These are phyloP conservation scores for Prorops nasuta DNA, from an alignment of 1,140 invertebrate genomes.

Conservation along the genomic window DNA sequence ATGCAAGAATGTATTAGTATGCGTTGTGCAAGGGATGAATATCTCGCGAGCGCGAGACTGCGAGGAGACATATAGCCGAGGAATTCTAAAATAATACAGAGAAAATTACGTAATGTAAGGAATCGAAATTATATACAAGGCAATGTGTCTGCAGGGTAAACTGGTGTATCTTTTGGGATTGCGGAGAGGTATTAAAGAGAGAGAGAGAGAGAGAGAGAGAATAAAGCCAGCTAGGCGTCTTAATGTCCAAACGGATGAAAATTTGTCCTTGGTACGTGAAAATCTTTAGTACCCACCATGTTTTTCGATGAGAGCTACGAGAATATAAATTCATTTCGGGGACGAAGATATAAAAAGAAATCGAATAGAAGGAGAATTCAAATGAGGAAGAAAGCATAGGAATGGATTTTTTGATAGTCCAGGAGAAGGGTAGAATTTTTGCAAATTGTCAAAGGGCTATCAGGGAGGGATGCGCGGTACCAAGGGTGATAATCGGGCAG, in stretches of 20 bases:
- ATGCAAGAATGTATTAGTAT: slow-evolving; percentile 44
- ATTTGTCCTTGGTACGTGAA: slow-evolving; percentile 25
- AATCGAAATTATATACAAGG: slow-evolving; percentile 41
- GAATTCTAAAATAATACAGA: slow-evolving; percentile 51
- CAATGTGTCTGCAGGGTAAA: slow-evolving; percentile 34
- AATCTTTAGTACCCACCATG: too few relatives aligned
- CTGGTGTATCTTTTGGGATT: too few relatives aligned
- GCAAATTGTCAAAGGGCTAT: too few relatives aligned
- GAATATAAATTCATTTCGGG: too few relatives aligned
- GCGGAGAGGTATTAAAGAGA: slow-evolving; percentile 1
- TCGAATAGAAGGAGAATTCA: too few relatives aligned
- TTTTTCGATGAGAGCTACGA: too few relatives aligned
- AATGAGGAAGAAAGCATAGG: too few relatives aligned
- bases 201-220: slow-evolving; percentile 8
- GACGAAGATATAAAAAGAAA: too few relatives aligned
- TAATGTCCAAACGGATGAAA: slow-evolving; percentile 45
- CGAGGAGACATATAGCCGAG: neutral
- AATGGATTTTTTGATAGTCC: too few relatives aligned
- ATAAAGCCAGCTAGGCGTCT: slow-evolving; percentile 44
- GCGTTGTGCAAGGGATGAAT: slow-evolving; percentile 30
- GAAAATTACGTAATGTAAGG: slow-evolving; percentile 47
- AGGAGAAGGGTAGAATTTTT: too few relatives aligned
- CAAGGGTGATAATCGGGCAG: slow-evolving; percentile 26
- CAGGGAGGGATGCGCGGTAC: slow-evolving; percentile 25
- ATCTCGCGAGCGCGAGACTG: neutral